Evolutionary conservation across 2,797 vertebrate species (phyloP).

Genomic region (Pteropus rufus): DNA sequence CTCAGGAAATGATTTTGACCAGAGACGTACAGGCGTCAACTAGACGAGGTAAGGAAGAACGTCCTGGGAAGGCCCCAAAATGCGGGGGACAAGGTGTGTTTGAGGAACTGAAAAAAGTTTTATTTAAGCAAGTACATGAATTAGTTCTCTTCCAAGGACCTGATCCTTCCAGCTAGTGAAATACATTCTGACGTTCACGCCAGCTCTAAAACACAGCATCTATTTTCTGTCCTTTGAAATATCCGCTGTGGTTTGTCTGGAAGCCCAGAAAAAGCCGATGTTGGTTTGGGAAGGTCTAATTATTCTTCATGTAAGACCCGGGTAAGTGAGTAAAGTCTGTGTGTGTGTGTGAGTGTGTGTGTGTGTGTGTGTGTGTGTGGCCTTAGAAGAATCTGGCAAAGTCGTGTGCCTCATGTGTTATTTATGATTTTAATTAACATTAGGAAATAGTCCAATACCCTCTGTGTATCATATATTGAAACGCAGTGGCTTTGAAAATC

Average conservation of each 20-base stretch:
- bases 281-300: conserved; percentile 9
- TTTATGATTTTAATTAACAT: background rate
- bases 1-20: background rate
- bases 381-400: conserved; percentile 24
- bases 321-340: background rate
- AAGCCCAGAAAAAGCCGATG: background rate
- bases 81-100: background rate
- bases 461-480: background rate
- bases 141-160: conserved; percentile 2
- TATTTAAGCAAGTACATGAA: background rate
- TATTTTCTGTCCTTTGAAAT: conserved; percentile 17
- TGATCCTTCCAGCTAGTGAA: background rate
- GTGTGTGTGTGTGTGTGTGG: background rate
- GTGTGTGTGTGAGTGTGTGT: background rate
- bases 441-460: background rate
- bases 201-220: background rate
- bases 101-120: background rate
- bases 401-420: background rate
- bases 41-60: background rate
- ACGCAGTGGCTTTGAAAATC: background rate
- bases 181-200: background rate
- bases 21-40: background rate
- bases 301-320: background rate
- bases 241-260: background rate
- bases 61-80: background rate